Conservation (phyloP, 2,888 invertebrate species). For the Agrilus mali region DNA sequence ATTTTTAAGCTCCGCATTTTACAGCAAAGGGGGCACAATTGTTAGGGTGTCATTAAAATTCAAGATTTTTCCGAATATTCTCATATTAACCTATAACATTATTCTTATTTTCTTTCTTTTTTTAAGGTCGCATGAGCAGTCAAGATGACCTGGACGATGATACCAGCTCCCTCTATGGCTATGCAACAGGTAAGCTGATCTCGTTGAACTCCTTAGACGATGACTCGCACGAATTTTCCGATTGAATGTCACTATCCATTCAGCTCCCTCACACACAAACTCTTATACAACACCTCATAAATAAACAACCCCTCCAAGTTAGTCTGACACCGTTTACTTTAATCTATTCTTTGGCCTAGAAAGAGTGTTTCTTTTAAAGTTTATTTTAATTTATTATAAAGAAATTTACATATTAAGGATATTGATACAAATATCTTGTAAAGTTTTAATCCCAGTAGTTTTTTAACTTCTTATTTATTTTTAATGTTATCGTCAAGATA, state of each 20-base stretch:
- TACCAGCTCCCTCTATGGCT: constrained; percentile 56
- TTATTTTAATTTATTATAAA: not conserved
- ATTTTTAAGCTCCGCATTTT: no score
- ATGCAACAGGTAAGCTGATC: constrained; percentile 50
- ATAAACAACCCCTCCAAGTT: not conserved
- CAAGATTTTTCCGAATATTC: no score
- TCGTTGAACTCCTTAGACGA: constrained; percentile 34
- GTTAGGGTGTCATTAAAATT: no score
- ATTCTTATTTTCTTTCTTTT: constrained; percentile 9
- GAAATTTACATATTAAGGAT: no score
- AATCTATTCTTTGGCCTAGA: not conserved
- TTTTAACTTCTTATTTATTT: no score
- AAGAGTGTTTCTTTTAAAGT: not conserved
- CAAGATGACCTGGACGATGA: constrained; percentile 79
- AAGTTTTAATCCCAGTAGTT: no score
- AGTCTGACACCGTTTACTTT: not conserved
- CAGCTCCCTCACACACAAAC: not conserved
- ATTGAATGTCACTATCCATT: constrained; percentile 25
- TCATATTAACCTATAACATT: not conserved
- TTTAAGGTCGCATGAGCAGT: constrained; percentile 66
- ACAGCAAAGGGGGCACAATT: no score
- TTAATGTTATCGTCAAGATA: no score
- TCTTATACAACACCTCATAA: not conserved
- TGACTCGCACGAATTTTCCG: constrained; percentile 36
- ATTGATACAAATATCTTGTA: no score